Evolutionary conservation across 1,140 invertebrate genomes (phyloP).

Genomic region (Drosophila albomicans): DNA sequence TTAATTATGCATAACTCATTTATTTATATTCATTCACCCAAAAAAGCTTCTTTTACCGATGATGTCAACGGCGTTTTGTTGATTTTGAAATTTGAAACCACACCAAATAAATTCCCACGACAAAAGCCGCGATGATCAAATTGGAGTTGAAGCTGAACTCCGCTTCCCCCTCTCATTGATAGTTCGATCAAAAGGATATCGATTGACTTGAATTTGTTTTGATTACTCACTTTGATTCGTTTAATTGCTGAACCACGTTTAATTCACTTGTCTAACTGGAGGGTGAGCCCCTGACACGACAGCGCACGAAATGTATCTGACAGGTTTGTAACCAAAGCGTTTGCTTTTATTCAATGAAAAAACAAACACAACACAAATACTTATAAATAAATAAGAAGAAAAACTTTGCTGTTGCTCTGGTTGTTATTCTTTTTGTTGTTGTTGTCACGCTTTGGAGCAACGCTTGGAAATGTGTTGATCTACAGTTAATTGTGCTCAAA

Average conservation of each 20-base stretch:
- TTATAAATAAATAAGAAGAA: slow-evolving; percentile 42
- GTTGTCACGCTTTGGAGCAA: slow-evolving; percentile 40
- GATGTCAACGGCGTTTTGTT: slow-evolving; percentile 35
- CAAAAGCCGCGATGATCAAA: neutral
- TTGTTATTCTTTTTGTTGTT: slow-evolving; percentile 35
- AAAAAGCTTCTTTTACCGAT: slow-evolving; percentile 39
- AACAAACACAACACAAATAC: slow-evolving; percentile 1
- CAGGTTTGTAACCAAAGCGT: slow-evolving; percentile 58
- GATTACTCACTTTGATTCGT: slow-evolving; percentile 5
- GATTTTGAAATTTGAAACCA: neutral
- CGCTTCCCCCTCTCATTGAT: neutral
- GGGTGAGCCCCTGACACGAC: slow-evolving; percentile 40
- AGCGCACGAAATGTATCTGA: slow-evolving; percentile 65
- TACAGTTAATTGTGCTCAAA: slow-evolving; percentile 8
- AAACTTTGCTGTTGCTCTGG: slow-evolving; percentile 40
- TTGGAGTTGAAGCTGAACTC: neutral
- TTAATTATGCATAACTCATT: slow-evolving; percentile 53
- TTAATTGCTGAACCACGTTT: slow-evolving; percentile 2
- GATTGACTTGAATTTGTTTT: neutral
- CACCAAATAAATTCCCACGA: slow-evolving; percentile 27
- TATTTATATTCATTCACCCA: slow-evolving; percentile 31
- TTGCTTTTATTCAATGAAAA: slow-evolving; percentile 54
- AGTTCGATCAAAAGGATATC: neutral
- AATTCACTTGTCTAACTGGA: slow-evolving; percentile 5
- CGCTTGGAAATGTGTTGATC: slow-evolving; percentile 28